Percentiles rank a stretch among this genome's conserved stretches.
phyloP scores from a whole-genome alignment of 2,888 invertebrate genomes.

The Antheraea assamensis region DNA sequence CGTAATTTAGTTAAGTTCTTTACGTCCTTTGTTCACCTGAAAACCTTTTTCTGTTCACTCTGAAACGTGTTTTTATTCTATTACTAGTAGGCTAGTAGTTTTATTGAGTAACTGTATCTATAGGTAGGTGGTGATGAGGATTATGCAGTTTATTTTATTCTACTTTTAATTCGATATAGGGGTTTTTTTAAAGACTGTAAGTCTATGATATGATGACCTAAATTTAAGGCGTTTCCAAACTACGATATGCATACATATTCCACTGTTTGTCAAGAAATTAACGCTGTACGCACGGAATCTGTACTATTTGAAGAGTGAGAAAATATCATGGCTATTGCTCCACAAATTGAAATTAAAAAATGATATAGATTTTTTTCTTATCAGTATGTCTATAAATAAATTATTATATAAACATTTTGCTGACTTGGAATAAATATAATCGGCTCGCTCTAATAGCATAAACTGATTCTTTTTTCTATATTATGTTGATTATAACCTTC shows the following conservation, averaged over 20 bases:
- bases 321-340: no score
- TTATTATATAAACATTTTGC: background rate
- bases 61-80: background rate
- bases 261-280: background rate
- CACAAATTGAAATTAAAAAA: no score
- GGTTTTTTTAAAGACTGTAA: background rate
- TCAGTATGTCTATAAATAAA: background rate
- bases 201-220: no score
- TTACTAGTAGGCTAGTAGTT: background rate
- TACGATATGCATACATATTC: background rate
- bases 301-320: background rate
- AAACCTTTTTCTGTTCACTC: slow-evolving; percentile 22
- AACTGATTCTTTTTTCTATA: no score
- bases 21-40: slow-evolving; percentile 47
- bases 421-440: background rate
- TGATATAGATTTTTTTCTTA: no score
- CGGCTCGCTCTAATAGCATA: background rate
- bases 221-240: no score
- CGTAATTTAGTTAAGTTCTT: slow-evolving; percentile 63
- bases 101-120: background rate
- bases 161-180: background rate
- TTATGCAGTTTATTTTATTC: background rate
- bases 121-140: background rate
- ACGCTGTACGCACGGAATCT: background rate
- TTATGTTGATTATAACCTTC: no score